Evolutionary conservation across 2,888 invertebrate genomes (phyloP).

Genomic region (Amphipoea oculea): DNA sequence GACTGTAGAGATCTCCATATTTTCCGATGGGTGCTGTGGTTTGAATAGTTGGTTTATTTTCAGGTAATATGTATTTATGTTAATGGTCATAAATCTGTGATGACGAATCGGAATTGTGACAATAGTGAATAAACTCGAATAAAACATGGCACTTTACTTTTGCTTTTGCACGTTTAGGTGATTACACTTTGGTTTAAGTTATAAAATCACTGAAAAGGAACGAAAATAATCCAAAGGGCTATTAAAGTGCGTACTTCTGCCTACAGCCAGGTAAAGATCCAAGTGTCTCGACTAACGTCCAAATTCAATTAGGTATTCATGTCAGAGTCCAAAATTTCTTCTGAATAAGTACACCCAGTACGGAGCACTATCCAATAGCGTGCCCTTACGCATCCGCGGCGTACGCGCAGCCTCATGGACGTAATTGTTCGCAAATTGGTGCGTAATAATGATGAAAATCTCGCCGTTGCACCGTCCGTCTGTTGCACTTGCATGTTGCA

Average conservation of each 20-base stretch:
- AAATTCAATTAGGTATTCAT: background rate
- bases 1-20: background rate
- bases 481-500: slow-evolving; percentile 53
- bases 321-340: background rate
- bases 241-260: too few relatives aligned
- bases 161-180: background rate
- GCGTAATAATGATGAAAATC: slow-evolving; percentile 64
- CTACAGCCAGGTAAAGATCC: background rate
- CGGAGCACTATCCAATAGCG: slow-evolving; percentile 18
- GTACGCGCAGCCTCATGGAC: slow-evolving; percentile 31
- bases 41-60: background rate
- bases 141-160: background rate
- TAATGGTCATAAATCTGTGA: background rate
- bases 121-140: background rate
- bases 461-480: slow-evolving; percentile 39
- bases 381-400: slow-evolving; percentile 25
- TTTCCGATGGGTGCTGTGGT: background rate
- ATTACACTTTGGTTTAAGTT: background rate
- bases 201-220: background rate
- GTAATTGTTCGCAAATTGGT: slow-evolving; percentile 65
- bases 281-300: background rate
- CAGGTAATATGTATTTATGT: background rate
- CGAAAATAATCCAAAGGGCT: background rate
- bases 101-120: background rate
- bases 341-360: slow-evolving; percentile 39